A percentile compares a stretch with the other conserved stretches of the same genome.
These are phyloP conservation scores for Acanthurus tractus DNA, from an alignment of 2,797 vertebrate genomes.

Conservation along the genomic window DNA sequence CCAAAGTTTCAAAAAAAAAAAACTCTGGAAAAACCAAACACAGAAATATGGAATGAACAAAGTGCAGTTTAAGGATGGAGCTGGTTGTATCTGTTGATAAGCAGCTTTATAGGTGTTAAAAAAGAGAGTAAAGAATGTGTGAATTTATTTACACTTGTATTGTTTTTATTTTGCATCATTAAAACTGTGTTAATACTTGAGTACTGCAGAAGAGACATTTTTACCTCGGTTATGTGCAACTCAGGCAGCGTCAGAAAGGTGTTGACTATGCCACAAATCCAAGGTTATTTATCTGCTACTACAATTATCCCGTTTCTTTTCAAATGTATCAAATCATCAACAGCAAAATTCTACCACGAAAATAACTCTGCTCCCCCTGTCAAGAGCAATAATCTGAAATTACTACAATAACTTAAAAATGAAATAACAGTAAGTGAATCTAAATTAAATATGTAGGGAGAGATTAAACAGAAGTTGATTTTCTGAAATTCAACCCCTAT, in stretches of 20 bases:
- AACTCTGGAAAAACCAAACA: constrained; percentile 7
- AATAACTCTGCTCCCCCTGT: not conserved
- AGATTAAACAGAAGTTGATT: not conserved
- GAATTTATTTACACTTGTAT: no score
- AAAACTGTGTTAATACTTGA: no score
- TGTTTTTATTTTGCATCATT: no score
- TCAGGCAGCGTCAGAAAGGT: no score
- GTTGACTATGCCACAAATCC: no score
- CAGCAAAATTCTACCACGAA: no score
- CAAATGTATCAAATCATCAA: no score
- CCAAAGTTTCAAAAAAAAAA: constrained; percentile 55
- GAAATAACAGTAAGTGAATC: not conserved
- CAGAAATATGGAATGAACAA: constrained; percentile 29
- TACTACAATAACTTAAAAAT: not conserved
- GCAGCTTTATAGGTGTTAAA: not conserved
- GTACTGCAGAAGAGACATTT: no score
- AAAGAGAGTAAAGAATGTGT: constrained; percentile 1
- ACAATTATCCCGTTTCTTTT: no score
- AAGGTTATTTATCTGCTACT: no score
- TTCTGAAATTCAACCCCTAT: not conserved
- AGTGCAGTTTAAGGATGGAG: constrained; percentile 11
- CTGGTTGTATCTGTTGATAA: constrained; percentile 19
- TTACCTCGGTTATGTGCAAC: no score
- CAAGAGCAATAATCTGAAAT: not conserved
- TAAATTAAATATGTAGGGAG: not conserved